phyloP scores from a whole-genome alignment of 2,888 invertebrate species.

The Heliconius ismenius region DNA sequence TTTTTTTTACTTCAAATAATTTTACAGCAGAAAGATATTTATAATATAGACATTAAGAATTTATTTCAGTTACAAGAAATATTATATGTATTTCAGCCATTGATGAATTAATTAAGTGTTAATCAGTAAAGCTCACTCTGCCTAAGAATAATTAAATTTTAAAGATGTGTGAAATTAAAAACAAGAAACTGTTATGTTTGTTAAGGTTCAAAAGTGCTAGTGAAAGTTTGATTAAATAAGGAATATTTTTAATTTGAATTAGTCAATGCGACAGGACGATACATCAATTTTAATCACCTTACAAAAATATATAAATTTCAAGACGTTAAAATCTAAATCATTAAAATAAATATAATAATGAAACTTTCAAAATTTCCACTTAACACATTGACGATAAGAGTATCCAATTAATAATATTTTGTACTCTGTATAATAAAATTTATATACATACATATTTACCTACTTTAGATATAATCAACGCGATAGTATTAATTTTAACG shows the following conservation, averaged over 20 bases:
- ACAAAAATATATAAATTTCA: not conserved
- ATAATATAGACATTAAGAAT: not conserved
- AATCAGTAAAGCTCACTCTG: not conserved
- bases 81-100: not conserved
- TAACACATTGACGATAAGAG: not conserved
- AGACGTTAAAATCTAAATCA: not conserved
- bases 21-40: not conserved
- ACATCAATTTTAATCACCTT: not conserved
- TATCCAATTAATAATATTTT: not conserved
- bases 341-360: not conserved
- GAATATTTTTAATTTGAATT: too few relatives aligned
- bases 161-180: not conserved
- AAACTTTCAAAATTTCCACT: not conserved
- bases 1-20: not conserved
- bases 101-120: not conserved
- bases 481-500: slow-evolving; percentile 8
- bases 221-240: not conserved
- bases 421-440: not conserved
- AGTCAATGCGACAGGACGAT: not conserved
- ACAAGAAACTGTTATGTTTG: too few relatives aligned
- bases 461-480: not conserved
- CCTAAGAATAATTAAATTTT: not conserved
- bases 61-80: not conserved
- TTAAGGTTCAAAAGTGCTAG: too few relatives aligned
- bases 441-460: not conserved